phyloP scores from a whole-genome alignment of 2,888 invertebrate species.

The Erynnis tages region DNA sequence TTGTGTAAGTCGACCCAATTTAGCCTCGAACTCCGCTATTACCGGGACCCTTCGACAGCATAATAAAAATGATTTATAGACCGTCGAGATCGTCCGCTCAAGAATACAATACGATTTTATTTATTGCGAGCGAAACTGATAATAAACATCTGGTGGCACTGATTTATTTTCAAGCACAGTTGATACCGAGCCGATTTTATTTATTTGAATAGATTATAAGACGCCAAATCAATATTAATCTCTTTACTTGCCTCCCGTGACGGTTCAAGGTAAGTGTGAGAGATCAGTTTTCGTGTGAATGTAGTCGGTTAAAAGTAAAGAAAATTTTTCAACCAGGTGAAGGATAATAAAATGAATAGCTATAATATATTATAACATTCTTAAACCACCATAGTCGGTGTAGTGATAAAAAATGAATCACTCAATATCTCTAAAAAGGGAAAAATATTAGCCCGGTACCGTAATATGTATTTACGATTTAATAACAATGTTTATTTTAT shows the following conservation, averaged over 20 bases:
- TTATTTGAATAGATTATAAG: constrained; percentile 21
- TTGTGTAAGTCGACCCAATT: constrained; percentile 60
- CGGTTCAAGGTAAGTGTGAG: no score
- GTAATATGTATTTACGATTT: no score
- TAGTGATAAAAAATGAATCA: no score
- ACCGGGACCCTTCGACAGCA: constrained; percentile 69
- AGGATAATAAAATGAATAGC: no score
- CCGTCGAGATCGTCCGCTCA: constrained; percentile 64
- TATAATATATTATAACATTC: no score
- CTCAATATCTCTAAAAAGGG: no score
- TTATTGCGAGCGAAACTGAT: constrained; percentile 66
- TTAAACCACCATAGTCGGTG: no score
- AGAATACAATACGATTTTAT: constrained; percentile 74
- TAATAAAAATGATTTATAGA: constrained; percentile 78
- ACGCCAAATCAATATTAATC: constrained; percentile 10
- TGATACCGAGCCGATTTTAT: constrained; percentile 13
- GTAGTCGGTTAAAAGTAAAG: no score
- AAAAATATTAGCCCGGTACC: no score
- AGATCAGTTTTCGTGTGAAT: no score
- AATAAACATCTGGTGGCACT: constrained; percentile 61
- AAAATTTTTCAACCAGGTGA: no score
- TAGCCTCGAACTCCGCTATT: constrained; percentile 59
- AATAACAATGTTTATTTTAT: no score
- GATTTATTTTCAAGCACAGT: constrained; percentile 43
- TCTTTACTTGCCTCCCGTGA: not conserved